These are phyloP conservation scores for Hirundichthys speculiger DNA, from an alignment of 2,113 vertebrate species.

Conservation along the genomic window DNA sequence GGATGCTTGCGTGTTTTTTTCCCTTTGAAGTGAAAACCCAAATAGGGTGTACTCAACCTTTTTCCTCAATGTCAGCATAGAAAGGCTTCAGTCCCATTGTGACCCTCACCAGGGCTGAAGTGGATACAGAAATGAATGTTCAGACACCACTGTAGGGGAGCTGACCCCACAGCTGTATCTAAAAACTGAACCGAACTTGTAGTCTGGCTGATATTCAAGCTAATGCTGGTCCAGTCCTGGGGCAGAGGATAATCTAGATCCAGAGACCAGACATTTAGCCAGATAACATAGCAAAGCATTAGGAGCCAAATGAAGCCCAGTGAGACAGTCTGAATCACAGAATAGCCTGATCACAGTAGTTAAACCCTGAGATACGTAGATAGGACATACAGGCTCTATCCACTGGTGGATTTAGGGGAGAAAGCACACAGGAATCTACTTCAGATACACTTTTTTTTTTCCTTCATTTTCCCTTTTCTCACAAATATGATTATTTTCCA, in stretches of 20 bases:
- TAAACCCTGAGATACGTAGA: constrained; percentile 6
- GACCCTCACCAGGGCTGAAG: too few species aligned
- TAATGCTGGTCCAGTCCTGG: constrained; percentile 18
- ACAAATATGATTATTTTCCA: constrained; percentile 28
- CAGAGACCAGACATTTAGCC: constrained; percentile 28
- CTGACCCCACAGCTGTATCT: too few species aligned
- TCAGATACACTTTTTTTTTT: constrained; percentile 21
- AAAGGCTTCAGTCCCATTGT: too few species aligned
- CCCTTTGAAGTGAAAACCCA: too few species aligned
- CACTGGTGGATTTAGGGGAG: not conserved
- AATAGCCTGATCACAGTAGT: constrained; percentile 25
- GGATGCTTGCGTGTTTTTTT: too few species aligned
- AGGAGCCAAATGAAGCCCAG: constrained; percentile 53
- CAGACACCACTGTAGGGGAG: too few species aligned
- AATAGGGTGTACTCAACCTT: too few species aligned
- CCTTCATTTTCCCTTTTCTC: constrained; percentile 1
- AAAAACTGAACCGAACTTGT: too few species aligned
- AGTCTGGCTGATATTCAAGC: too few species aligned
- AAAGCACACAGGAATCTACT: constrained; percentile 2
- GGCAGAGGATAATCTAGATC: constrained; percentile 8
- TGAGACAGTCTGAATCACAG: constrained; percentile 13
- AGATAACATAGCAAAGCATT: constrained; percentile 76
- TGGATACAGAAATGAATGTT: too few species aligned
- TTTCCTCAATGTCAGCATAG: too few species aligned
- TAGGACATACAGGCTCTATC: not conserved